These are phyloP conservation scores for Strix aluco DNA, from an alignment of 2,113 vertebrate genomes.

Conservation along the genomic window DNA sequence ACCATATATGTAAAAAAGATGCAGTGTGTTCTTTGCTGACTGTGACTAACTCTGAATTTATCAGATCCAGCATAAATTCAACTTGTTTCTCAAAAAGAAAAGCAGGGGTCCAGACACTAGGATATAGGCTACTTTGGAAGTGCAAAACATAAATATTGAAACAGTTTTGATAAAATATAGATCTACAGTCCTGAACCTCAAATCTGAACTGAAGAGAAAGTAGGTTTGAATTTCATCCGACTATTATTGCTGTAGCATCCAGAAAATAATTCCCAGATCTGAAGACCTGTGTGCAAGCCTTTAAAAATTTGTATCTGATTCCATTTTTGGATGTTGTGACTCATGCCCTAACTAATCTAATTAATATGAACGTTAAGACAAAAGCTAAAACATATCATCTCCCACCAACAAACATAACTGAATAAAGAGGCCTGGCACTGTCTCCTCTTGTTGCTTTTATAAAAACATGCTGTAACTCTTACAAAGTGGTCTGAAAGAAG, in stretches of 20 bases:
- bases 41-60: neutral
- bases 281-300: neutral
- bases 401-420: neutral
- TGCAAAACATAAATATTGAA: neutral
- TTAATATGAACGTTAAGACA: neutral
- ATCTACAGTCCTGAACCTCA: neutral
- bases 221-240: neutral
- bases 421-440: neutral
- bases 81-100: neutral
- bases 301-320: neutral
- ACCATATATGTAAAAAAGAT: neutral
- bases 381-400: neutral
- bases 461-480: neutral
- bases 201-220: neutral
- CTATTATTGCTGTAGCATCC: neutral
- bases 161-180: neutral
- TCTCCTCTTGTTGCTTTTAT: neutral
- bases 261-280: neutral
- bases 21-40: neutral
- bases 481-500: neutral
- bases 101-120: fast-evolving
- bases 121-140: fast-evolving
- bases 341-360: neutral
- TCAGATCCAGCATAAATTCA: neutral
- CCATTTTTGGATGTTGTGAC: neutral